These are phyloP conservation scores for Lasioglossum oenotherae DNA, from an alignment of 2,888 invertebrate species.

Conservation along the genomic window DNA sequence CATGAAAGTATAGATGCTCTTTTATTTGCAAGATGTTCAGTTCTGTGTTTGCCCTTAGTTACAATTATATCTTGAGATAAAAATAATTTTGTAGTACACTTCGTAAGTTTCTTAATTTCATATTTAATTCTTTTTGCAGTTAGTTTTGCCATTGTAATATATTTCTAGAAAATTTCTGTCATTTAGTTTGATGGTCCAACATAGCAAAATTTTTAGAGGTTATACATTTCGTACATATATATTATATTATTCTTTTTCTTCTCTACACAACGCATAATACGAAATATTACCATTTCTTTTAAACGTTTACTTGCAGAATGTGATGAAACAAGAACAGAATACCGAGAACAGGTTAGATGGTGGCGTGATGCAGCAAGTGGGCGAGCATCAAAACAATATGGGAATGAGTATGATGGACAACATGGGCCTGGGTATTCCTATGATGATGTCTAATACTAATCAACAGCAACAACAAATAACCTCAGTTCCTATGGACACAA, in stretches of 20 bases:
- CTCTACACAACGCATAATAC: not conserved
- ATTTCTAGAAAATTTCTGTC: not conserved
- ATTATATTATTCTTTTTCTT: slow-evolving; percentile 6
- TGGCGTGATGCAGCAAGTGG: slow-evolving; percentile 80
- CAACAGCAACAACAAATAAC: slow-evolving; percentile 80
- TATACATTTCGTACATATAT: not conserved
- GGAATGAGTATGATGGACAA: slow-evolving; percentile 81
- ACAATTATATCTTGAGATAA: slow-evolving; percentile 49
- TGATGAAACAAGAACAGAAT: slow-evolving; percentile 80
- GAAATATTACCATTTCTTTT: slow-evolving; percentile 6
- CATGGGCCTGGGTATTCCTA: slow-evolving; percentile 80
- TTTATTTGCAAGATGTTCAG: slow-evolving; percentile 60
- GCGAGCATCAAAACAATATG: slow-evolving; percentile 80
- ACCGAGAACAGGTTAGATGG: slow-evolving; percentile 81
- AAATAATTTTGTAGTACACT: slow-evolving; percentile 45
- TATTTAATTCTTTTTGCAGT: not conserved
- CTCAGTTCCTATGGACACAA: slow-evolving; percentile 82
- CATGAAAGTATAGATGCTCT: slow-evolving; percentile 39
- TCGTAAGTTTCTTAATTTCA: slow-evolving; percentile 45
- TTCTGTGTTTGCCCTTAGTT: slow-evolving; percentile 70
- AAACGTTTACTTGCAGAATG: slow-evolving; percentile 69
- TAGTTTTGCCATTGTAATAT: not conserved
- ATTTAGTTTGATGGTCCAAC: not conserved
- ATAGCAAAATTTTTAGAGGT: slow-evolving; percentile 7
- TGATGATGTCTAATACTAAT: slow-evolving; percentile 76